Evolutionary conservation across 2,113 vertebrate genomes (phyloP).

Genomic region (Oreamnos americanus): DNA sequence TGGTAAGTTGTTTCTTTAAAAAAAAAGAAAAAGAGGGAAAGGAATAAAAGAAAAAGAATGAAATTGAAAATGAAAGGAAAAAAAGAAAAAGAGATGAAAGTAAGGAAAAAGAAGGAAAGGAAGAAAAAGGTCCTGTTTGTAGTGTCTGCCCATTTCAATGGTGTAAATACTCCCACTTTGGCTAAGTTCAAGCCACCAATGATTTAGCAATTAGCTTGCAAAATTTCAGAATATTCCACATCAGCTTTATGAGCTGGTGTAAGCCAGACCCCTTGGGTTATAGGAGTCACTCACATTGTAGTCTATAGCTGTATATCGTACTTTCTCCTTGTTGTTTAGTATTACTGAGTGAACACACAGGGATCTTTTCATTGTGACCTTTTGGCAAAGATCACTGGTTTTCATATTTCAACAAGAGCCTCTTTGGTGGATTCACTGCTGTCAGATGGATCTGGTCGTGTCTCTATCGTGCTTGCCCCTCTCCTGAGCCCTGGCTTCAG

Average conservation of each 20-base stretch:
- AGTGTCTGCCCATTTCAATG: not conserved
- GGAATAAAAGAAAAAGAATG: not conserved
- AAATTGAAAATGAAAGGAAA: not conserved
- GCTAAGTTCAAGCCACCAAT: not conserved
- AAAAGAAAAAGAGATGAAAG: not conserved
- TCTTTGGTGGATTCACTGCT: not conserved
- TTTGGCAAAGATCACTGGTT: not conserved
- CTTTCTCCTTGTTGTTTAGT: not conserved
- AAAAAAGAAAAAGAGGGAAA: not conserved
- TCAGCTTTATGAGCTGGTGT: not conserved
- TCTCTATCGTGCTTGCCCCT: fast-evolving
- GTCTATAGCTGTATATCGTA: not conserved
- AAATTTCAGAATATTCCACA: not conserved
- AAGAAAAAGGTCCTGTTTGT: not conserved
- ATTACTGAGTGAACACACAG: not conserved
- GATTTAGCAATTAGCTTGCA: not conserved
- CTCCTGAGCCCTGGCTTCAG: not conserved
- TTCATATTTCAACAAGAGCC: not conserved
- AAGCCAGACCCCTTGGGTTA: no score
- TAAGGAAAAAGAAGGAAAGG: not conserved
- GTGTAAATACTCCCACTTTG: not conserved
- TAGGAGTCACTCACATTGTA: not conserved
- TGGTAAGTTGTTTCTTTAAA: not conserved
- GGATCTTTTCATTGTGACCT: not conserved
- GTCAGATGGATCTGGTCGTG: no score